A percentile compares a stretch with the other conserved stretches of the same genome.
These are phyloP conservation scores for Pseudopipra pipra DNA, from an alignment of 2,113 vertebrate species.

Conservation along the genomic window DNA sequence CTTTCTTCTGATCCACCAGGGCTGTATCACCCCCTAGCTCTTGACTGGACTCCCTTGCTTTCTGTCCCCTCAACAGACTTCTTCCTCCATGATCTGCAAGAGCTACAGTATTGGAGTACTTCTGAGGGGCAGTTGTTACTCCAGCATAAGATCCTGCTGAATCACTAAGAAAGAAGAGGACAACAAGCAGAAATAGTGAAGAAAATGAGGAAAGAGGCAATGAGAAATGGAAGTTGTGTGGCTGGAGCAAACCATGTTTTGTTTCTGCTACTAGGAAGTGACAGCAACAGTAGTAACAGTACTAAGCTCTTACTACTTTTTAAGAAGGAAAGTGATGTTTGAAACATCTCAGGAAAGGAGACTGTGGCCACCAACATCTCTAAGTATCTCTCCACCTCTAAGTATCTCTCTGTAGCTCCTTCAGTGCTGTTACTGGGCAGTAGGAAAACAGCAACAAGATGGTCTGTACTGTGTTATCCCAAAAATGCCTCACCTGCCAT, in stretches of 20 bases:
- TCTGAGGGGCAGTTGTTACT: background rate
- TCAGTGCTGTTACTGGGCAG: background rate
- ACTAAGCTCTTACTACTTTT: background rate
- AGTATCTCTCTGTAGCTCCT: background rate
- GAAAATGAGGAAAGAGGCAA: background rate
- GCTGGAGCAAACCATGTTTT: background rate
- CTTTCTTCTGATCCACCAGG: background rate
- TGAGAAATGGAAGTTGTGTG: background rate
- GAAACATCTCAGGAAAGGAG: background rate
- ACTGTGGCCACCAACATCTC: background rate
- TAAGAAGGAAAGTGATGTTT: background rate
- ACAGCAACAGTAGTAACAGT: background rate
- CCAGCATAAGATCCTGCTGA: background rate
- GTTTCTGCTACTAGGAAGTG: background rate
- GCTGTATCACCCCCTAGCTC: background rate
- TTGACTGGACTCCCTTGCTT: accelerated
- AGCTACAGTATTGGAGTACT: background rate
- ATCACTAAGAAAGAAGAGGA: background rate
- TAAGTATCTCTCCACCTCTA: background rate
- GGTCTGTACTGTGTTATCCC: background rate
- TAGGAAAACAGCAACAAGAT: background rate
- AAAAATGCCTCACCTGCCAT: background rate
- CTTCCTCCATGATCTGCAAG: background rate
- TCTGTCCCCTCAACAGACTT: background rate
- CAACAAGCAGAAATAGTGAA: background rate